Evolutionary conservation across 2,797 vertebrate genomes (phyloP).

Genomic region (Sylvia borin): DNA sequence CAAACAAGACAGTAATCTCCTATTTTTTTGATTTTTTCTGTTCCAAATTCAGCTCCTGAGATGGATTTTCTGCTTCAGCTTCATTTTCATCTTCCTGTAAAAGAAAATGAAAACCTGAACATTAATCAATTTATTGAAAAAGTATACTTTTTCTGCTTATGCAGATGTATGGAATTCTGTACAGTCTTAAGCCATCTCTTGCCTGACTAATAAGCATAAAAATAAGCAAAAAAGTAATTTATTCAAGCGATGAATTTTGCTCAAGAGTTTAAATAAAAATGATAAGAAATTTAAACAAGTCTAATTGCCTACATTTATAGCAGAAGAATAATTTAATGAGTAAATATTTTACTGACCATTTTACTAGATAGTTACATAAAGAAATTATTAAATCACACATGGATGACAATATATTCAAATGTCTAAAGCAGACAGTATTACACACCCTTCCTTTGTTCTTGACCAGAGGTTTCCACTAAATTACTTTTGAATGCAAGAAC

Average conservation of each 20-base stretch:
- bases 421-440: not conserved
- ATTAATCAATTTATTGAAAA: slow-evolving; percentile 49
- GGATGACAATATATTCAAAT: not conserved
- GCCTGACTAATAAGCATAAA: not conserved
- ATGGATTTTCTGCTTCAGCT: slow-evolving; percentile 74
- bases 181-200: not conserved
- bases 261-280: not conserved
- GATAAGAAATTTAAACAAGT: not conserved
- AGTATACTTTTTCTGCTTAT: not conserved
- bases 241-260: not conserved
- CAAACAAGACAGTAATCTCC: slow-evolving; percentile 58
- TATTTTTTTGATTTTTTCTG: slow-evolving; percentile 83
- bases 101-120: slow-evolving; percentile 71
- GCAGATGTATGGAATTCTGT: not conserved
- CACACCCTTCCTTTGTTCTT: slow-evolving; percentile 18
- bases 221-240: not conserved
- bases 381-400: not conserved
- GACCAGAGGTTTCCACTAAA: slow-evolving; percentile 58
- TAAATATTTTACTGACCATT: slow-evolving; percentile 1
- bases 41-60: slow-evolving; percentile 83
- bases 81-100: slow-evolving; percentile 88
- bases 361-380: not conserved
- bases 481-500: slow-evolving; percentile 72
- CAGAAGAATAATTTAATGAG: not conserved
- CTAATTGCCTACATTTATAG: not conserved